Evolutionary conservation across 2,888 invertebrate species (phyloP).

Genomic region (Ecdyonurus torrentis): DNA sequence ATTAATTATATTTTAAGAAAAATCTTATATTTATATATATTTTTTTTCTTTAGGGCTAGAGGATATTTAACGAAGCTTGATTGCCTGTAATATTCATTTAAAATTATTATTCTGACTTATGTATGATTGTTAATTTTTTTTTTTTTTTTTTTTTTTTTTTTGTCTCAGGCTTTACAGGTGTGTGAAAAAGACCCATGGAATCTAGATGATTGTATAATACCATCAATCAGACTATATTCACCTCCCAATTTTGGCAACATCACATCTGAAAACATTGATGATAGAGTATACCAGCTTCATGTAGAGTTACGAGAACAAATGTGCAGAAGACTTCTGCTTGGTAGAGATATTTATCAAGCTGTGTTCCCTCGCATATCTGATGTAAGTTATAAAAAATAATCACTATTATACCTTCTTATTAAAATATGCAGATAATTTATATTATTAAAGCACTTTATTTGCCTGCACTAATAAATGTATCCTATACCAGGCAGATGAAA

Average conservation of each 20-base stretch:
- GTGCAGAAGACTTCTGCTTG: slow-evolving; percentile 22
- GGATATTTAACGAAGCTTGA: too few species aligned
- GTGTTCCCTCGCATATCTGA: slow-evolving; percentile 18
- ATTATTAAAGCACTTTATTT: slow-evolving; percentile 1
- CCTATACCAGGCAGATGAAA: background rate
- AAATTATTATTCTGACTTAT: too few species aligned
- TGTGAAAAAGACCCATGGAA: background rate
- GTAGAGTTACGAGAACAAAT: slow-evolving; percentile 6
- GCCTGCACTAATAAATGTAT: background rate
- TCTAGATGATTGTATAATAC: background rate
- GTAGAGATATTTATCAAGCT: slow-evolving; percentile 26
- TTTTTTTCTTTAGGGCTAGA: too few species aligned
- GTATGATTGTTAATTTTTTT: too few species aligned
- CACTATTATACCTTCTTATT: background rate
- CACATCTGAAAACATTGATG: background rate
- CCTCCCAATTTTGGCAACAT: background rate
- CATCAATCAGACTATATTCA: background rate
- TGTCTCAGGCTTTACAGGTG: background rate
- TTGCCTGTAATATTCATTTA: too few species aligned
- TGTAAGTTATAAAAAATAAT: background rate
- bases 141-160: too few species aligned
- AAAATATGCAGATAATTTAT: background rate
- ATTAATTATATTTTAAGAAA: too few species aligned
- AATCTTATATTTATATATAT: too few species aligned
- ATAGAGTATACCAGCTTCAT: background rate